Evolutionary conservation across 2,113 vertebrate genomes (phyloP).

Genomic region (Melanostigma gelatinosum): DNA sequence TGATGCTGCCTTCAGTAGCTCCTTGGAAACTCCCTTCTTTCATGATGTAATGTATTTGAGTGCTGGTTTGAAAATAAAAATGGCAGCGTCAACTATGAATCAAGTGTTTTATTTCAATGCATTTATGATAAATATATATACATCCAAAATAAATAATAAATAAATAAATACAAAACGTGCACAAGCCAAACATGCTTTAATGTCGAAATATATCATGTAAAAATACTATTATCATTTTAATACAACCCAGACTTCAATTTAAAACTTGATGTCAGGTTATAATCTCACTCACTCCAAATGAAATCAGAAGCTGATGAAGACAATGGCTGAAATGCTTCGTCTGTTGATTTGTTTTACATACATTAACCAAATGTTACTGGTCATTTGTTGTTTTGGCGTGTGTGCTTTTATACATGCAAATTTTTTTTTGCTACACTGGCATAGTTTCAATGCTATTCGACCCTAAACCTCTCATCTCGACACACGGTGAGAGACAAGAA

Average conservation of each 20-base stretch:
- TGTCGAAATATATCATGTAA: neutral
- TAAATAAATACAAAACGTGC: neutral
- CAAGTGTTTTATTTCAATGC: neutral
- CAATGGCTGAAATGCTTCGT: neutral
- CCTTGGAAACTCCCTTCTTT: slow-evolving; percentile 23
- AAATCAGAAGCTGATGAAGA: neutral
- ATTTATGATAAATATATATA: no score
- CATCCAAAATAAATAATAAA: no score
- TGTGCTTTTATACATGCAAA: neutral
- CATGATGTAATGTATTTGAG: neutral
- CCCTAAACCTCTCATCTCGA: neutral
- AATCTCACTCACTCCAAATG: neutral
- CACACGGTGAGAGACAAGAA: neutral
- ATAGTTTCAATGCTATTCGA: no score
- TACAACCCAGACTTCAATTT: neutral
- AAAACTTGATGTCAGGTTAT: neutral
- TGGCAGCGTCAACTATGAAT: neutral
- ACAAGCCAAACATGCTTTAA: neutral
- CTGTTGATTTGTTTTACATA: neutral
- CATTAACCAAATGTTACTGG: no score
- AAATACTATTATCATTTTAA: neutral
- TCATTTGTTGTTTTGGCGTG: neutral
- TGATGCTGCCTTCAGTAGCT: slow-evolving; percentile 48
- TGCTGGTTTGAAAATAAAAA: neutral
- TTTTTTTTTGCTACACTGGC: neutral